Evolutionary conservation across 2,888 invertebrate genomes (phyloP).

Genomic region (Drosophila merina): DNA sequence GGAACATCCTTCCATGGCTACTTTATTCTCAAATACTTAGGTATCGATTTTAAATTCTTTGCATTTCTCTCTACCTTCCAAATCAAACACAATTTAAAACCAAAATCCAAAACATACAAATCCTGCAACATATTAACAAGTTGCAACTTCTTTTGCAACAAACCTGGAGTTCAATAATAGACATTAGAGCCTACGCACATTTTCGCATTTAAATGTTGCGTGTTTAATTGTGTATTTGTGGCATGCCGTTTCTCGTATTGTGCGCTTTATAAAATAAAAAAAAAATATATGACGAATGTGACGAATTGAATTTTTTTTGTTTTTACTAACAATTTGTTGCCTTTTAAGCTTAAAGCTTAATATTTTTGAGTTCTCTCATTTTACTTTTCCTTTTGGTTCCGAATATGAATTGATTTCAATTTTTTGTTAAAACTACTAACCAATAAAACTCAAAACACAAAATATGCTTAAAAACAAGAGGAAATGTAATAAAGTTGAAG

Average conservation of each 20-base stretch:
- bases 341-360: slow-evolving; percentile 70
- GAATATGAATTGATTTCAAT: slow-evolving; percentile 43
- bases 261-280: slow-evolving; percentile 58
- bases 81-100: background rate
- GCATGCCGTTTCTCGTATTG: slow-evolving; percentile 59
- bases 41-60: background rate
- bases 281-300: slow-evolving; percentile 2
- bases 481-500: slow-evolving; percentile 42
- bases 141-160: background rate
- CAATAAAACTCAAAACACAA: slow-evolving; percentile 67
- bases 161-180: slow-evolving; percentile 6
- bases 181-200: slow-evolving; percentile 20
- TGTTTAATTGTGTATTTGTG: slow-evolving; percentile 58
- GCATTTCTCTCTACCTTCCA: too few species aligned
- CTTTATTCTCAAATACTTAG: background rate
- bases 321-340: slow-evolving; percentile 72
- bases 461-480: slow-evolving; percentile 59
- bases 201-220: slow-evolving; percentile 51
- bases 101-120: background rate
- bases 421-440: slow-evolving; percentile 72
- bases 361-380: slow-evolving; percentile 62
- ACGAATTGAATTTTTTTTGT: slow-evolving; percentile 26
- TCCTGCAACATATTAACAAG: background rate
- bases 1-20: background rate
- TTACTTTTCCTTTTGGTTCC: slow-evolving; percentile 54